Evolutionary conservation across 2,797 vertebrate genomes (phyloP).

Genomic region (Rachycentron canadum): DNA sequence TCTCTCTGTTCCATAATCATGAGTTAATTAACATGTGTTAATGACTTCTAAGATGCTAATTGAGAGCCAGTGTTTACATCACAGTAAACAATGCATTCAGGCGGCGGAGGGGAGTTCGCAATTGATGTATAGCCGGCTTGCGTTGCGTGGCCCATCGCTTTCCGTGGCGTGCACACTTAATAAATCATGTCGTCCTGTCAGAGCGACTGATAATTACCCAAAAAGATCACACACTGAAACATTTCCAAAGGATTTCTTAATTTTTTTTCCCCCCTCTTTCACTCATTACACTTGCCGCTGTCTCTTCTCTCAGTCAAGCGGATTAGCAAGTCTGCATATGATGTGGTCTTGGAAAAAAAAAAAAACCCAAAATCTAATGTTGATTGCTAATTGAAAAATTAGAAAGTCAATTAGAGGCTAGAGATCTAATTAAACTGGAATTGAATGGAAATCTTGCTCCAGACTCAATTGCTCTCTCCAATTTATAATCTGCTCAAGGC

Average conservation of each 20-base stretch:
- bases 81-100: slow-evolving; percentile 65
- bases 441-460: slow-evolving; percentile 91
- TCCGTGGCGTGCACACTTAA: slow-evolving; percentile 46
- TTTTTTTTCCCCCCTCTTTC: slow-evolving; percentile 59
- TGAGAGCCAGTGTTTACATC: slow-evolving; percentile 61
- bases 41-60: slow-evolving; percentile 71
- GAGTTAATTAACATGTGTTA: slow-evolving; percentile 76
- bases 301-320: slow-evolving; percentile 67
- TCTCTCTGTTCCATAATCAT: slow-evolving; percentile 70
- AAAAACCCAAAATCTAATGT: slow-evolving; percentile 89
- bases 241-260: slow-evolving; percentile 52
- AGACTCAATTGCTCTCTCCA: slow-evolving; percentile 82
- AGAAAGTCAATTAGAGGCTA: slow-evolving; percentile 95
- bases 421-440: slow-evolving; percentile 97
- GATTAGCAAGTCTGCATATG: slow-evolving; percentile 88
- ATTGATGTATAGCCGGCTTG: slow-evolving; percentile 40
- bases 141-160: slow-evolving; percentile 44
- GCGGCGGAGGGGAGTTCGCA: slow-evolving; percentile 28
- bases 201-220: slow-evolving; percentile 69
- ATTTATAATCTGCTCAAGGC: slow-evolving; percentile 80
- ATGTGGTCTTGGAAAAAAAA: slow-evolving; percentile 86
- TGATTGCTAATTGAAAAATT: slow-evolving; percentile 99
- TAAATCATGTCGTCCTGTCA: slow-evolving; percentile 68
- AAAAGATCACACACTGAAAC: slow-evolving; percentile 80
- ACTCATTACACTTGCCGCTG: slow-evolving; percentile 50